Evolutionary conservation across 1,140 invertebrate genomes (phyloP), one percentile per base, ranked within the genome.

Genomic region (Drosophila nigrodunni): DNA sequence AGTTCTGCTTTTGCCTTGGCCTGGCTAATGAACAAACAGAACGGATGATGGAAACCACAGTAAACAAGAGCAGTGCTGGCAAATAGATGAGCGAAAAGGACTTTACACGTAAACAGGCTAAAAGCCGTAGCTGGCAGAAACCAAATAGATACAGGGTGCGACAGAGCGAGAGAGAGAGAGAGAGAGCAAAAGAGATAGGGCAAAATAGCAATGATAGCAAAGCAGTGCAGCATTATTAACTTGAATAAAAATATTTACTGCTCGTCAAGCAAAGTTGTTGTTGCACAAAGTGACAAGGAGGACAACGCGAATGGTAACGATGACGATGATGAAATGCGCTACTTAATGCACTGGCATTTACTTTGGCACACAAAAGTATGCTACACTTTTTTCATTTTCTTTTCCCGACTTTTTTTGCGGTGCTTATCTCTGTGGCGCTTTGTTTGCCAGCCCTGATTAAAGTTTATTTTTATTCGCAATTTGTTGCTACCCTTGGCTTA

Each of bases 211-310:
- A 35, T 46, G 70, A 37, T 47, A 57, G 44, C 52, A 58, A 30
- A 78, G 61, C 77, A 80, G 66, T 77, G 85, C 85, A 80, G 82
- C 80, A 80, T 89, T 89, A 89, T 89, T 89, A 89, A 89, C 85
- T 89, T 85, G 81, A 89, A 89, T 89, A 85, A 89, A 89, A 89
- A 89, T 89, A 89, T 89, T 89, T 89, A 89, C 85, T 87, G 83
- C 62, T 72, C 79, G 82, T 87, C 83, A 78, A 87, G 25, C 25
- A 30, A 30, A n/a, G 54, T 15, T 47, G 39, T 35, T 37, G 72
- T 13, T 81, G 46, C 57, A 64, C 62, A 68, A 61, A 57, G 72
- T 57, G 62, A 64, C 72, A 71, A 73, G 47, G 61, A 60, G 7
- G 37, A 25, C 15, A 13, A 50, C 60, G 66, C 30, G 39, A 61